A percentile compares a stretch with the other conserved stretches of the same genome.
Conservation (phyloP, 2,888 invertebrate genomes). For the Muschampia plurimacula region DNA sequence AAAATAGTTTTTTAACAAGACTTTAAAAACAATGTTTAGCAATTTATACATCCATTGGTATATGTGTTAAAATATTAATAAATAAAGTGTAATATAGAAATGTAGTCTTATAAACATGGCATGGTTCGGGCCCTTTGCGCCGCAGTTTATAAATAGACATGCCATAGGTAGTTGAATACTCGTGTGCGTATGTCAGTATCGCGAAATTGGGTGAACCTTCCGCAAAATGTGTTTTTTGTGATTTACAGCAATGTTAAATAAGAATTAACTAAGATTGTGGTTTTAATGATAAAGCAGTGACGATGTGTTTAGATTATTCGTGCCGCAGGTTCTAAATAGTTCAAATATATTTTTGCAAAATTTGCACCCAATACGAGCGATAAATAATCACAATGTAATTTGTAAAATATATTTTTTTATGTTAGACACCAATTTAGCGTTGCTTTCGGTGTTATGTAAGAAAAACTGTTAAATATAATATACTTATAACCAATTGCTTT, state of each 20-base stretch:
- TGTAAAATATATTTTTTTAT: constrained; percentile 64
- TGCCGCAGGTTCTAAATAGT: constrained; percentile 77
- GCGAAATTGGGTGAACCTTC: constrained; percentile 18
- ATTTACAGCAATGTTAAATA: not conserved
- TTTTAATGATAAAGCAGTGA: constrained; percentile 28
- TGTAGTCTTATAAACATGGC: not conserved
- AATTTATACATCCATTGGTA: not conserved
- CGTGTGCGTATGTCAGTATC: constrained; percentile 21
- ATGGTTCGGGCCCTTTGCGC: not conserved
- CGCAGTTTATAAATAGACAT: constrained; percentile 18
- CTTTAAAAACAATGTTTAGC: not conserved
- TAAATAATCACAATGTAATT: constrained; percentile 81
- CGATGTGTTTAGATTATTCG: constrained; percentile 64
- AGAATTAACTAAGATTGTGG: constrained; percentile 3
- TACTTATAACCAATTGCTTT: constrained; percentile 60
- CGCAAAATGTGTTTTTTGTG: constrained; percentile 21
- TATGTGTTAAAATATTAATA: not conserved
- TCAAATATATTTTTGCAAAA: constrained; percentile 70
- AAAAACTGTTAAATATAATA: constrained; percentile 44
- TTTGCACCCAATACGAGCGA: constrained; percentile 78
- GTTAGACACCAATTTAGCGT: constrained; percentile 68
- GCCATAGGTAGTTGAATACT: not conserved
- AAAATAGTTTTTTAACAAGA: not conserved
- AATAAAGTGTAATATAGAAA: not conserved
- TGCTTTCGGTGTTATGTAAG: constrained; percentile 66